phyloP scores from a whole-genome alignment of 1,140 invertebrate species.

The Hormaphis cornu region DNA sequence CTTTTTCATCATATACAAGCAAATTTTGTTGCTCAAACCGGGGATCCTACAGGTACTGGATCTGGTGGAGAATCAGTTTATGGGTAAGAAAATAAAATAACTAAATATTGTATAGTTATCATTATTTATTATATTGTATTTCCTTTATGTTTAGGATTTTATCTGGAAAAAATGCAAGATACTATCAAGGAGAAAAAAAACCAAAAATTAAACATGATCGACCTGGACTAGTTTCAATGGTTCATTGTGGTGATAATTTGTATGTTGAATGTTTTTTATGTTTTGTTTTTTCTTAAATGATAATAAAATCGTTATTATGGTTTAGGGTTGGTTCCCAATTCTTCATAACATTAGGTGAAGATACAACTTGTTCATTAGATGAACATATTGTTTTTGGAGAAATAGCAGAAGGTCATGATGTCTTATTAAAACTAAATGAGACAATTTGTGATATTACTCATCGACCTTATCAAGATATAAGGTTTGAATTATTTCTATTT shows the following conservation, averaged over 20 bases:
- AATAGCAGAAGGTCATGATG: constrained; percentile 84
- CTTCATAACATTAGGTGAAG: constrained; percentile 84
- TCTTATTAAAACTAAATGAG: constrained; percentile 83
- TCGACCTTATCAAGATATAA: constrained; percentile 88
- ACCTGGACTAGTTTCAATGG: constrained; percentile 85
- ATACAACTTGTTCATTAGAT: constrained; percentile 80
- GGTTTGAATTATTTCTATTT: constrained; percentile 41
- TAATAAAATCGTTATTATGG: background rate
- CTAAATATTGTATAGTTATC: background rate
- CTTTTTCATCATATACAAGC: constrained; percentile 52
- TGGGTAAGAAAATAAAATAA: constrained; percentile 44
- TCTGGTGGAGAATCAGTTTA: constrained; percentile 84
- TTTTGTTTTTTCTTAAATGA: background rate
- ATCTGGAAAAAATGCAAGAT: constrained; percentile 78
- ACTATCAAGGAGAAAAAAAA: constrained; percentile 82
- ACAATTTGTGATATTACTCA: constrained; percentile 85
- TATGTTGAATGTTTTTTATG: constrained; percentile 37
- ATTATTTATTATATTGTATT: background rate
- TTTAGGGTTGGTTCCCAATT: constrained; percentile 85
- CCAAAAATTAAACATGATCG: constrained; percentile 86
- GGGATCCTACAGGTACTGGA: constrained; percentile 88
- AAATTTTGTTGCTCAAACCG: constrained; percentile 95
- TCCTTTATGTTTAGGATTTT: constrained; percentile 47
- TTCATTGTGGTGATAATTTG: constrained; percentile 86
- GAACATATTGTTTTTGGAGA: constrained; percentile 96